Evolutionary conservation across 2,797 vertebrate species (phyloP), one percentile per base, ranked within the genome.

Genomic region (Enteromius argenteus): DNA sequence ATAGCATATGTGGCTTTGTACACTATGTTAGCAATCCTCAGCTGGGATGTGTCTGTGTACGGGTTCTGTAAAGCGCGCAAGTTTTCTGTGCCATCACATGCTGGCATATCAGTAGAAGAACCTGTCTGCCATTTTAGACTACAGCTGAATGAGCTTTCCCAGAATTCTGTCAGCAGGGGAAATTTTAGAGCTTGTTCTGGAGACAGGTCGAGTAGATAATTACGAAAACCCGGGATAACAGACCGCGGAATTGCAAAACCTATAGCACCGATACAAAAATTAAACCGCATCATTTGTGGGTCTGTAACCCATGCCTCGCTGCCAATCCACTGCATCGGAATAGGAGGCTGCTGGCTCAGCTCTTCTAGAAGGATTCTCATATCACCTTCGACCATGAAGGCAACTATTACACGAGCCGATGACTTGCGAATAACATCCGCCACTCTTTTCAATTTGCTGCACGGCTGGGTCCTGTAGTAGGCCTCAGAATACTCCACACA

Each of bases 1-100:
- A 94, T 87, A 23, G 94, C 92, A 84, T 94, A 93, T 15, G 92
- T 88, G 30, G 94, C 94, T 86, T 94, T 94, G 78, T 95, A 95
- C 39, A 94, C 94, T 92, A 93, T 93, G 87, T 93, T 93, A 19
- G 90, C 91, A 27, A 93, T 69, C 23, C 93, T 84, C 42, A 94
- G 86, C 81, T 94, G 91, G 39, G 92, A 92, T 0, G 92, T 92
- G 83, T 94, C 92, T 1, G 91, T 92, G 82, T 93, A 95, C 0
- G 91, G 88, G 39, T 37, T 91, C 75, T 87, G 85, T 7, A 93
- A 87, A 0, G 35, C 83, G 1, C 37, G 14, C 19, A 94, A 44
- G 14, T 92, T 80, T 84, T 95, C 92, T 44, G 32, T 88, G 39
- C 93, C 92, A 46, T 92, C 87, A 85, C 93, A 94, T 10, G 56